Evolutionary conservation across 2,797 vertebrate species (phyloP).

Genomic region (Sebastes dallii): DNA sequence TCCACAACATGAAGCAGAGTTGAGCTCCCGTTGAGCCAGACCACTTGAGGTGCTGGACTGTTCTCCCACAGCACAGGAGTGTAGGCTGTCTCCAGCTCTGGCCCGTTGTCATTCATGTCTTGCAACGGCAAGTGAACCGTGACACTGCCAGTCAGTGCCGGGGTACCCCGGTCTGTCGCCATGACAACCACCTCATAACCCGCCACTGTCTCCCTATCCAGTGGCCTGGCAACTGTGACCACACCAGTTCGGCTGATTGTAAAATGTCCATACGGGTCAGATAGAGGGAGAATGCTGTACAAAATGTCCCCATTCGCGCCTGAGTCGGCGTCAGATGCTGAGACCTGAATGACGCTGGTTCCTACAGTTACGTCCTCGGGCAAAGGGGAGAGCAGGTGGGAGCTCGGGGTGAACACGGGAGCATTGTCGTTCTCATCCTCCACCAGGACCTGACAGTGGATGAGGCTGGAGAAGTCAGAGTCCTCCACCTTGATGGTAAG

Average conservation of each 20-base stretch:
- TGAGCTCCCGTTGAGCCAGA: conserved; percentile 85
- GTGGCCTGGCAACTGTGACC: conserved; percentile 76
- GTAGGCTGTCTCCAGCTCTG: conserved; percentile 85
- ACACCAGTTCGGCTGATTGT: conserved; percentile 79
- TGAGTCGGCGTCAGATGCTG: conserved; percentile 85
- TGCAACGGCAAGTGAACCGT: conserved; percentile 84
- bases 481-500: conserved; percentile 89
- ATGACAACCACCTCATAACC: conserved; percentile 85
- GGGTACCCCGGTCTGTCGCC: conserved; percentile 86
- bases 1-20: conserved; percentile 85
- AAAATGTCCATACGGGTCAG: conserved; percentile 84
- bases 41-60: conserved; percentile 79
- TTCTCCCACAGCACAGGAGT: conserved; percentile 90
- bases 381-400: conserved; percentile 77
- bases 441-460: conserved; percentile 85
- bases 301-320: conserved; percentile 84
- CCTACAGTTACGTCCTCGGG: conserved; percentile 83
- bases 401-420: conserved; percentile 82
- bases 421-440: conserved; percentile 90
- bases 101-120: conserved; percentile 92
- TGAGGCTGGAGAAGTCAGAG: conserved; percentile 84
- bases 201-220: conserved; percentile 84
- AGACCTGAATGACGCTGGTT: conserved; percentile 81
- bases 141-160: conserved; percentile 83
- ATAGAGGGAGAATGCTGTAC: conserved; percentile 84